Evolutionary conservation across 2,113 vertebrate genomes (phyloP).

Genomic region (Pygoscelis antarcticus): DNA sequence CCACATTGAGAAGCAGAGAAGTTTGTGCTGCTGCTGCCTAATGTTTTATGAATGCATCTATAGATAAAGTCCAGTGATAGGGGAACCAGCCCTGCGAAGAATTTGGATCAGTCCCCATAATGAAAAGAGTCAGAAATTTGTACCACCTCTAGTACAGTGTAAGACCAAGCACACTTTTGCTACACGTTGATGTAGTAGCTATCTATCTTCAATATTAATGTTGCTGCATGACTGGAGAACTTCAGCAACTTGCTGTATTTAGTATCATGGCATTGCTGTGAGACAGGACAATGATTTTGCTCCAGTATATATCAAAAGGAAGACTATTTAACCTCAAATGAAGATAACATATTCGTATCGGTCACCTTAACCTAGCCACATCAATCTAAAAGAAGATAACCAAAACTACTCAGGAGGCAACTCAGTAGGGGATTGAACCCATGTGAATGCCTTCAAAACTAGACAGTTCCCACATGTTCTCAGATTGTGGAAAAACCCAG

Average conservation of each 20-base stretch:
- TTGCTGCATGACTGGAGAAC: not conserved
- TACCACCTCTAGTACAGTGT: too few relatives aligned
- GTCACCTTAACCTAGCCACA: not conserved
- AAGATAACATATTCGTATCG: not conserved
- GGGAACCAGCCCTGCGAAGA: not conserved
- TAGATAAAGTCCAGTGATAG: not conserved
- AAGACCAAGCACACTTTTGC: not conserved
- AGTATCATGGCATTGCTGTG: not conserved
- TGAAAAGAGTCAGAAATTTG: not conserved
- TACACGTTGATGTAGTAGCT: not conserved
- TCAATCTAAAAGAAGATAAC: not conserved
- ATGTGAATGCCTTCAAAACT: not conserved
- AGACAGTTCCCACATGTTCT: not conserved
- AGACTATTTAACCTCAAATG: not conserved
- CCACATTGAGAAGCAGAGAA: not conserved
- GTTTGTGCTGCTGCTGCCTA: not conserved
- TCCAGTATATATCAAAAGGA: not conserved
- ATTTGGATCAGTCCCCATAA: not conserved
- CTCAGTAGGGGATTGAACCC: not conserved
- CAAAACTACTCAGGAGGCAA: not conserved
- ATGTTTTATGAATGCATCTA: not conserved
- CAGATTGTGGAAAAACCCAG: not conserved
- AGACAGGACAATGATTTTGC: not conserved
- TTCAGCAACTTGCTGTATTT: not conserved
- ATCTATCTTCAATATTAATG: rapidly evolving